A percentile compares a stretch with the other conserved stretches of the same genome.
These are phyloP conservation scores for Scomber scombrus DNA, from an alignment of 2,113 vertebrate species.

Conservation along the genomic window DNA sequence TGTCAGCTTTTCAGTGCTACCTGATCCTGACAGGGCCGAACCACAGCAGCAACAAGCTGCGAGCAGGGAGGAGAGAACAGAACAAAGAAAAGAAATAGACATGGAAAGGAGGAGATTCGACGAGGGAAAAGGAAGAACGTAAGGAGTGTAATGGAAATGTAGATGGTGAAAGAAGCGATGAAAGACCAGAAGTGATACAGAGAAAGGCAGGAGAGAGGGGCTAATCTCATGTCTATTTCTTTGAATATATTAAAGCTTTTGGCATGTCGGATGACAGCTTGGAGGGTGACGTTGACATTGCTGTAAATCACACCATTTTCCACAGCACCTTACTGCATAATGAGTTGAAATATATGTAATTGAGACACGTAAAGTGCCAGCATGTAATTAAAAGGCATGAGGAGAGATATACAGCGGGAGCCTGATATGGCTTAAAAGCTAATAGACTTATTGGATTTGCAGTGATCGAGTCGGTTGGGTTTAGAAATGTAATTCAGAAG, in stretches of 20 bases:
- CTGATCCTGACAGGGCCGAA: conserved; percentile 59
- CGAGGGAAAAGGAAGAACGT: conserved; percentile 12
- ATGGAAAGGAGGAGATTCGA: conserved; percentile 4
- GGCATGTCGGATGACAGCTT: conserved; percentile 53
- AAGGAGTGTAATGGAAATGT: conserved; percentile 9
- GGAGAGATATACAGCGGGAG: neutral
- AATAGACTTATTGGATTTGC: conserved; percentile 33
- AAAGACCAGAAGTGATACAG: conserved; percentile 25
- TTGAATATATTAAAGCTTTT: conserved; percentile 50
- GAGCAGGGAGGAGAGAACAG: conserved; percentile 18
- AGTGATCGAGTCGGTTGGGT: conserved; percentile 1
- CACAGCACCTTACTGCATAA: conserved; percentile 47
- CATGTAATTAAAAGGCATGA: conserved; percentile 48
- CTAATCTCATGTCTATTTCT: conserved; percentile 15
- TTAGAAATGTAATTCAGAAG: conserved; percentile 20
- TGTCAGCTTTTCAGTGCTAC: conserved; percentile 62
- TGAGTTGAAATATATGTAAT: conserved; percentile 38
- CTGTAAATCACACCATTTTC: conserved; percentile 54
- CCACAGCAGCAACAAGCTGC: conserved; percentile 27
- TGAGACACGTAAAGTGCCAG: neutral
- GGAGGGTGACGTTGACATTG: conserved; percentile 4
- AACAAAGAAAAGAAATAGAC: conserved; percentile 42
- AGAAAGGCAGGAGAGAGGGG: conserved; percentile 18
- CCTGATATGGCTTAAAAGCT: conserved; percentile 15
- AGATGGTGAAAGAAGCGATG: neutral